Conservation (phyloP, 2,888 invertebrate genomes). For the Mythimna impura region DNA sequence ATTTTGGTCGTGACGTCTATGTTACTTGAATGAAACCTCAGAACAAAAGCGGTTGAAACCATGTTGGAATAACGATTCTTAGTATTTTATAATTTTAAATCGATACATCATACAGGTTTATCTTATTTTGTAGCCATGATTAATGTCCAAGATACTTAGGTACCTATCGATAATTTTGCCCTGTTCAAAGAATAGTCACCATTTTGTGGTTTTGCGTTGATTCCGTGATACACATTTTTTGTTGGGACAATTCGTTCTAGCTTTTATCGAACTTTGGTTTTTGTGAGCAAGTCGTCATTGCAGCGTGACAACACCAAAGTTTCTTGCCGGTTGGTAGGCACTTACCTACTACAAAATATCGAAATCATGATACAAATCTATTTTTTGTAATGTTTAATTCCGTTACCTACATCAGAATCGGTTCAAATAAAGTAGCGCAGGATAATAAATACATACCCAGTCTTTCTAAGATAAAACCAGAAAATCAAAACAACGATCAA, state of each 20-base stretch:
- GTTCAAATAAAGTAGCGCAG: neutral
- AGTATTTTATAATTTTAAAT: neutral
- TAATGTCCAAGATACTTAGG: constrained; percentile 30
- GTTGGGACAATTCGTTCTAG: constrained; percentile 52
- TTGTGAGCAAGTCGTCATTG: constrained; percentile 43
- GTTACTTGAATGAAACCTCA: neutral
- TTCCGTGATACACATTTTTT: constrained; percentile 55
- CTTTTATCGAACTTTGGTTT: constrained; percentile 52
- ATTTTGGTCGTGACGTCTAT: neutral
- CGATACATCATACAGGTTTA: constrained; percentile 10
- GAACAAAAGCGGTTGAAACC: constrained; percentile 9
- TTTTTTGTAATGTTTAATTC: constrained; percentile 9
- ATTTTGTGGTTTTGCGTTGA: constrained; percentile 50
- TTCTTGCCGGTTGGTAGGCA: constrained; percentile 34
- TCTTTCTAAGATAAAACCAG: constrained; percentile 10
- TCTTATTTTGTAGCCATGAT: constrained; percentile 33
- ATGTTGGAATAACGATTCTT: neutral
- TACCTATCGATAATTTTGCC: constrained; percentile 16
- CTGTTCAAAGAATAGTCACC: constrained; percentile 21
- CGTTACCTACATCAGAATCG: neutral
- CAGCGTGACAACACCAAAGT: constrained; percentile 56
- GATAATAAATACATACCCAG: neutral
- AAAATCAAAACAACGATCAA: constrained; percentile 34
- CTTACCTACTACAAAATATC: constrained; percentile 17
- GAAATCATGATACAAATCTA: constrained; percentile 17